Conservation (phyloP, 2,797 vertebrate species). For the Sebastes dallii region DNA sequence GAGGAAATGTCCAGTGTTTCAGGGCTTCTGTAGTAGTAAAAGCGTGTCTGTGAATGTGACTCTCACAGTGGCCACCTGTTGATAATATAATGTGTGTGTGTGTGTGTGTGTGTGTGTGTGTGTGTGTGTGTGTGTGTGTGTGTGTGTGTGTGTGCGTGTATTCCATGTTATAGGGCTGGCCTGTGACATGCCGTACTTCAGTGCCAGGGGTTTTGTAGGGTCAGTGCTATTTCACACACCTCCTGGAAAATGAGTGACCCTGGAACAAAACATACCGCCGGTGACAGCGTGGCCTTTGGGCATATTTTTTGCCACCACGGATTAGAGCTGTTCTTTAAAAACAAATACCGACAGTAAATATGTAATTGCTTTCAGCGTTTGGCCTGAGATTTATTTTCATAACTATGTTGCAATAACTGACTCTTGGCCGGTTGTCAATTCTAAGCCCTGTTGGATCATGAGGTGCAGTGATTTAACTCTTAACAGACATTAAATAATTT, state of each 20-base stretch:
- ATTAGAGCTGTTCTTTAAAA: constrained; percentile 12
- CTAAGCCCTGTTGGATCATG: neutral
- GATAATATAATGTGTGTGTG: constrained; percentile 12
- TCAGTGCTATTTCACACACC: constrained; percentile 79
- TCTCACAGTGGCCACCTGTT: constrained; percentile 51
- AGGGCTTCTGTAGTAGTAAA: neutral
- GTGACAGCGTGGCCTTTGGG: constrained; percentile 33
- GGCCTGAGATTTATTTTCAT: constrained; percentile 2
- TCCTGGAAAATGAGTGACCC: constrained; percentile 74
- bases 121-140: neutral
- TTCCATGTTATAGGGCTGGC: constrained; percentile 63
- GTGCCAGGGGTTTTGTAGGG: constrained; percentile 72
- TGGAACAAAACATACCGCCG: constrained; percentile 48
- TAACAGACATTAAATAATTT: neutral
- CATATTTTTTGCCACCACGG: neutral
- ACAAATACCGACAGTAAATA: neutral
- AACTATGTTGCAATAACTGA: neutral
- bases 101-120: neutral
- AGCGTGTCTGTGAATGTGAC: constrained; percentile 10
- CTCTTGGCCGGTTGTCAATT: neutral
- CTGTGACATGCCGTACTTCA: constrained; percentile 79
- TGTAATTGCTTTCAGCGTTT: constrained; percentile 23
- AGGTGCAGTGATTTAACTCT: neutral
- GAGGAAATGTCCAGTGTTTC: neutral
- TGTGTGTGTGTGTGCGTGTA: neutral